Percentiles rank a stretch among this genome's conserved stretches.
phyloP scores from a whole-genome alignment of 2,888 invertebrate genomes.

The Aporophyla lueneburgensis region DNA sequence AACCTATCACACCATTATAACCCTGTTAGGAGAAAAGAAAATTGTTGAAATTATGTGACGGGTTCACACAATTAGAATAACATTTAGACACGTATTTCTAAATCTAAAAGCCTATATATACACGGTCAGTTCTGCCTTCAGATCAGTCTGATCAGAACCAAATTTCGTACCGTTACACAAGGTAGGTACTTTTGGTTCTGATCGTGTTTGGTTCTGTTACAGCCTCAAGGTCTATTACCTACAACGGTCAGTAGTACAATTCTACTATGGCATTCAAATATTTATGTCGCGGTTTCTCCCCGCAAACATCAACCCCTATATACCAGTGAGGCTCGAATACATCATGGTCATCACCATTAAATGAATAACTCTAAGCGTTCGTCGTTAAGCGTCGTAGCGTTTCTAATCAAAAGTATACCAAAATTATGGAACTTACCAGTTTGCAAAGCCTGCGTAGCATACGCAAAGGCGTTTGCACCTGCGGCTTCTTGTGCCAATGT shows the following conservation, averaged over 20 bases:
- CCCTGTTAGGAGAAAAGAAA: conserved; percentile 71
- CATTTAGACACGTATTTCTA: neutral
- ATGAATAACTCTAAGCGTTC: conserved; percentile 17
- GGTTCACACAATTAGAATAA: neutral
- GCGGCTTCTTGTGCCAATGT: conserved; percentile 44
- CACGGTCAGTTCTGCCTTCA: conserved; percentile 2
- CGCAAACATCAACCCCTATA: conserved; percentile 25
- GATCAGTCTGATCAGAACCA: neutral
- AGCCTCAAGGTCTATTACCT: neutral
- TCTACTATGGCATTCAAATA: conserved; percentile 22
- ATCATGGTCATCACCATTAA: conserved; percentile 1
- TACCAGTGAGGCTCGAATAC: conserved; percentile 11
- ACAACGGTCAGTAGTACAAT: neutral
- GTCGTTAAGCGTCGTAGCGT: no score
- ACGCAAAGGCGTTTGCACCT: conserved; percentile 50
- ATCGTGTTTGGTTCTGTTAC: neutral
- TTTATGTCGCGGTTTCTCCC: neutral
- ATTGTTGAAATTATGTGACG: neutral
- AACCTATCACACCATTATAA: conserved; percentile 79
- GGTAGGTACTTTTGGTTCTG: neutral
- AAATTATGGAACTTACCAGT: conserved; percentile 47
- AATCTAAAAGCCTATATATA: conserved; percentile 25
- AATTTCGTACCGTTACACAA: neutral
- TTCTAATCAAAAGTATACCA: conserved; percentile 28
- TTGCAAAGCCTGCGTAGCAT: conserved; percentile 55